Base-by-base conservation (phyloP, 2,113 vertebrate genomes). In the Corythornis vintsioides region DNA sequence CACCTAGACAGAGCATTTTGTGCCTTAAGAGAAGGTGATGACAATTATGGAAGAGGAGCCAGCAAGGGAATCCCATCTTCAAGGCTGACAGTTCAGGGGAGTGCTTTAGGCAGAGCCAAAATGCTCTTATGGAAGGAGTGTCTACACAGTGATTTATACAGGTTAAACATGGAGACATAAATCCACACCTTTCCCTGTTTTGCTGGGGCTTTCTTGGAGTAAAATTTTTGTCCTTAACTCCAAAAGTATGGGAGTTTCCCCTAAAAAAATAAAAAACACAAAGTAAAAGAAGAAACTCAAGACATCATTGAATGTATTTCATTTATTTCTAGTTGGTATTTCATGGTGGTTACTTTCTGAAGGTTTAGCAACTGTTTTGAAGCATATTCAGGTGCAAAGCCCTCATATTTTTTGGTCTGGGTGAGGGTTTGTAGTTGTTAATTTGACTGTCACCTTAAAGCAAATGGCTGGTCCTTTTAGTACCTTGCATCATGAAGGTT, bases 201-300 rank as follows among this genome's bases (percentile, higher is more conserved):
- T 78, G 8, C 20, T 55, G 31, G 7, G n/a, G 29, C 12, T 57
- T 69, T 35, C 38, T 42, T 50, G 38, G 13, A 47, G 16, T 11
- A 65, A 33, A 75, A 53, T 9, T 6, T 79, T 65, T 77, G 9
- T 21, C 24, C n/a, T 55, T 33, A 15, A 18, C 10, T 80, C 29
- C 0, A 0, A 3, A 4, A 11, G 28, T 22, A 52, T 7, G n/a
- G 18, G 12, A 33, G 13, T 43, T 66, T 11, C 50, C 21, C 16
- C 26, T 69, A 13, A 9, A 56, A 79, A 83, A 42, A 21, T 11
- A 61, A 74, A 81, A 43, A 24, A 38, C 9, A 21, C 28, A 35
- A 74, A 86, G 25, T 16, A 64, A 28, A 77, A 64, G 6, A 47
- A 52, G 48, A 76, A 80, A 1, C 14, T 66, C 15, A n/a, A 89